These are phyloP conservation scores for Anastrepha ludens DNA, from an alignment of 1,140 invertebrate species.

Conservation along the genomic window DNA sequence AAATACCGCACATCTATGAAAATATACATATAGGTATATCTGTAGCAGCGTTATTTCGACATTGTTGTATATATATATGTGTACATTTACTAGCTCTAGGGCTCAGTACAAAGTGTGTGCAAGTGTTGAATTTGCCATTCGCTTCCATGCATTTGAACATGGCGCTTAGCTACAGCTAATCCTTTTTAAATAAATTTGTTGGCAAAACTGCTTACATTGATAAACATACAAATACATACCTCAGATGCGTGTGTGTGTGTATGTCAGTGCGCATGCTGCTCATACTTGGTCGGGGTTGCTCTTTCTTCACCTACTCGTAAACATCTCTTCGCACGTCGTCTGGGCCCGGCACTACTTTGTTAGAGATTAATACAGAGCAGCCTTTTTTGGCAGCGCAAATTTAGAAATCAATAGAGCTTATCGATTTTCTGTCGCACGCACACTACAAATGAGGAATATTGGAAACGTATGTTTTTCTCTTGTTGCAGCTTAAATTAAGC, in stretches of 20 bases:
- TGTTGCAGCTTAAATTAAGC: not conserved
- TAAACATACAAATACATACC: not conserved
- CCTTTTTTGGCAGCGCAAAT: not conserved
- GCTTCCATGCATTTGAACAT: conserved; percentile 39
- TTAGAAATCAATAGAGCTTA: conserved; percentile 45
- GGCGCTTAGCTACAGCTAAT: conserved; percentile 51
- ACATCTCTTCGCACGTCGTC: no score
- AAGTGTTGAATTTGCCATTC: conserved; percentile 26
- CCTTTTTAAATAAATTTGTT: conserved; percentile 55
- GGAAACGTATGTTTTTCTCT: conserved; percentile 13
- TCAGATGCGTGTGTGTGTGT: not conserved
- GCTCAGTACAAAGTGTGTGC: not conserved
- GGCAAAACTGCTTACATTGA: conserved; percentile 28
- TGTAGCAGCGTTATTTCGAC: conserved; percentile 22
- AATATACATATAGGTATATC: not conserved
- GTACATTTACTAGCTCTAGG: not conserved
- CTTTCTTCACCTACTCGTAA: not conserved
- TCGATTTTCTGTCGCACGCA: not conserved
- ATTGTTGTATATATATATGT: not conserved
- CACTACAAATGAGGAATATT: not conserved
- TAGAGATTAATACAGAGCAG: not conserved
- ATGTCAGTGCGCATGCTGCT: no score
- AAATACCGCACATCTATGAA: not conserved
- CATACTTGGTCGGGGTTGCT: not conserved
- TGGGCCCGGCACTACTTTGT: not conserved